A percentile compares a stretch with the other conserved stretches of the same genome.
Conservation (phyloP, 2,113 vertebrate species). For the Cygnus atratus region DNA sequence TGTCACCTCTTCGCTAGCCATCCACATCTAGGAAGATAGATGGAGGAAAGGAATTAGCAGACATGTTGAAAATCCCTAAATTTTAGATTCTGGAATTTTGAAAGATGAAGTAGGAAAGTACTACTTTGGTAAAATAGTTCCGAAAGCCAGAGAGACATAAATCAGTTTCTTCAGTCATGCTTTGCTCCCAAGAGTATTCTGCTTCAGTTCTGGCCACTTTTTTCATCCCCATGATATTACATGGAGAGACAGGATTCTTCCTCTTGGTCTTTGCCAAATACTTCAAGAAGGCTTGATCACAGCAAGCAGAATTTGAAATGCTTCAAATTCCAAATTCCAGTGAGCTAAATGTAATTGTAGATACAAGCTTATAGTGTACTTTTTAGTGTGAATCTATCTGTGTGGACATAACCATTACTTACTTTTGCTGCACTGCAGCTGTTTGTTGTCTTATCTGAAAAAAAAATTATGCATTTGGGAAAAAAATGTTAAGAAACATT, state of each 20-base stretch:
- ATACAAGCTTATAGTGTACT: neutral
- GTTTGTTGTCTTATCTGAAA: neutral
- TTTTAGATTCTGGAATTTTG: neutral
- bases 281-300: neutral
- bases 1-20: neutral
- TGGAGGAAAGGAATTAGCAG: constrained; percentile 3
- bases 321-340: neutral
- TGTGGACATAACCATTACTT: neutral
- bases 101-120: constrained; percentile 27
- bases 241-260: neutral
- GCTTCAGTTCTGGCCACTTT: neutral
- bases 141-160: neutral
- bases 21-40: constrained; percentile 14
- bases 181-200: neutral
- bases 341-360: neutral
- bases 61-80: constrained; percentile 22
- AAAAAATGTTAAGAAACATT: neutral
- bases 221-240: rapidly evolving
- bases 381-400: neutral
- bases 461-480: neutral
- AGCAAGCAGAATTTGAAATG: no score
- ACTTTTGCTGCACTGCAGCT: neutral
- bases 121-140: neutral
- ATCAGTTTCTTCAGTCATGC: neutral
- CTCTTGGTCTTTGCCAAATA: neutral